Base-by-base conservation (phyloP, 1,140 invertebrate genomes). In the Nilaparvata lugens region DNA sequence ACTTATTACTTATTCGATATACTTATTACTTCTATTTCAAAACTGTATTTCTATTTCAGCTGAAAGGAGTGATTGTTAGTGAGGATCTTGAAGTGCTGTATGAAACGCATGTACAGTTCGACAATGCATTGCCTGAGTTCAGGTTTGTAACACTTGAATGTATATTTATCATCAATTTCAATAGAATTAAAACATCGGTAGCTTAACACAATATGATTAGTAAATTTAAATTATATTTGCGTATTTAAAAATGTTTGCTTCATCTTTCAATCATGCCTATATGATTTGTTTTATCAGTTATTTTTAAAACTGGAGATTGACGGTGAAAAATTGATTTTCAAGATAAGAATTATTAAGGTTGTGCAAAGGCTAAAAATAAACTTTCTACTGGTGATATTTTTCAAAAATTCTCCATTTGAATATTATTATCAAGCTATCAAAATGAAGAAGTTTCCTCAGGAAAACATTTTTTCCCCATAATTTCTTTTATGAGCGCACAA, bases 101-200 rank as follows among this genome's bases (percentile, higher is more conserved):
- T 68, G 85, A 95, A 72, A 85, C 86, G 9, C 77, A 82, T 68
- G 92, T 97, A 0, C 85, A 89, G 59, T 97, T 93, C 79, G 93
- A 97, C 73, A 83, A 79, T 65, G 91, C 95, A 73, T 75, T 97
- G 13, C 91, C 92, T 21, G 91, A 96, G 77, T 96, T 91, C 72
- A 85, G 87, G 90, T 91, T 80, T 73, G 70, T 71, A 21, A 54
- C 38, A 16, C 4, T 7, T 9, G 38, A 9, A 40, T 9, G 38
- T 40, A 9, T 40, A 9, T 40, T 9, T 9, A 40, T 40, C n/a
- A n/a, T 40, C 9, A 40, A 40, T 40, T 40, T 9, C 38, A 9
- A n/a, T 40, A 9, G n/a, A 9, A 9, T 40, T 40, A n/a, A 40
- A n/a, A 40, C 38, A 9, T 40, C n/a, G n/a, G n/a, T 9, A 9